Percentiles rank a stretch among this genome's conserved stretches.
phyloP scores from a whole-genome alignment of 2,113 vertebrate genomes.

The Acinonyx jubatus region DNA sequence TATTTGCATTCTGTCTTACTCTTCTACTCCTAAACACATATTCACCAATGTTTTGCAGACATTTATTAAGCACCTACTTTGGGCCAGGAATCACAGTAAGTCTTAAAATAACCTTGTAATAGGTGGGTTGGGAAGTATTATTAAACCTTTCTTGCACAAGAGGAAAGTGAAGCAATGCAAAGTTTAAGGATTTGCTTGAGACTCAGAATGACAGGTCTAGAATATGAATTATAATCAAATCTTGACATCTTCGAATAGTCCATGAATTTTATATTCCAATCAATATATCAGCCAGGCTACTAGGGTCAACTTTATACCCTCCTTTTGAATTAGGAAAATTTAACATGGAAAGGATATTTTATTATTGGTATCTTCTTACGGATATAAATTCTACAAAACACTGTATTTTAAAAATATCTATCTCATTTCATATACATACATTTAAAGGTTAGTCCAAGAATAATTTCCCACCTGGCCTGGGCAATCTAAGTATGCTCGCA shows the following conservation, averaged over 20 bases:
- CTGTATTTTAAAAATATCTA: not conserved
- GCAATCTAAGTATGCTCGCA: not conserved
- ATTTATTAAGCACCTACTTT: not conserved
- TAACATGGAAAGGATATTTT: not conserved
- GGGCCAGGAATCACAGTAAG: not conserved
- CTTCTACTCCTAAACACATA: not conserved
- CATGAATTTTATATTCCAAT: not conserved
- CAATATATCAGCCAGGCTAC: not conserved
- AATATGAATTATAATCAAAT: slow-evolving; percentile 19
- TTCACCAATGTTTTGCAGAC: not conserved
- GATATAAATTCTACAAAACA: not conserved
- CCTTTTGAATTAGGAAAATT: not conserved
- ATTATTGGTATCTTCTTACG: not conserved
- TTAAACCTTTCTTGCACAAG: not conserved
- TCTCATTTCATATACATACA: not conserved
- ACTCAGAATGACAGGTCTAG: not conserved
- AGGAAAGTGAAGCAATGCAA: not conserved
- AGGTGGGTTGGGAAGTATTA: not conserved
- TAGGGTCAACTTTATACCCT: not conserved
- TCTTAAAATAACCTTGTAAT: not conserved
- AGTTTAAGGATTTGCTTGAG: not conserved
- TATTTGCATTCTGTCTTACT: not conserved
- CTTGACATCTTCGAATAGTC: not conserved
- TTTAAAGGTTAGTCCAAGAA: not conserved
- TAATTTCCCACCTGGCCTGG: not conserved